Evolutionary conservation across 2,113 vertebrate species (phyloP).

Genomic region (Tautogolabrus adspersus): DNA sequence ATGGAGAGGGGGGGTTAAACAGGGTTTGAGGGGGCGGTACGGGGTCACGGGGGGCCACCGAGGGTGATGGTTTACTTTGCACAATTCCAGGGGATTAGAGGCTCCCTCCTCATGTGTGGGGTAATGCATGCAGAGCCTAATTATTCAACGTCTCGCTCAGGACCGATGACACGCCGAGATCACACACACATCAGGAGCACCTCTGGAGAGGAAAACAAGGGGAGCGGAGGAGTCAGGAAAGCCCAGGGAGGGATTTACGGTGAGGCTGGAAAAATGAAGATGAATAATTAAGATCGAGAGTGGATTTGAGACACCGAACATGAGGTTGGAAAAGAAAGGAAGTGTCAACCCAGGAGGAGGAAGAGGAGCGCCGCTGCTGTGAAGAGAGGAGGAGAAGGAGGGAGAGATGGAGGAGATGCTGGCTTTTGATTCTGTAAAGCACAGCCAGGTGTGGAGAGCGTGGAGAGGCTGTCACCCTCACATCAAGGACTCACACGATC

Average conservation of each 20-base stretch:
- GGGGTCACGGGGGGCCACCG: background rate
- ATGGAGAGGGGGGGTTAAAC: conserved; percentile 15
- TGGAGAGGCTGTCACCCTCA: conserved; percentile 27
- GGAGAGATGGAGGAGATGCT: conserved; percentile 1
- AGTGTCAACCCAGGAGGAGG: conserved; percentile 13
- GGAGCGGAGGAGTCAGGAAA: conserved; percentile 6
- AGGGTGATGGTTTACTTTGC: conserved; percentile 55
- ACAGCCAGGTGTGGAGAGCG: conserved; percentile 52
- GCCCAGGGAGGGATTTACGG: conserved; percentile 23
- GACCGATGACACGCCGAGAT: conserved; percentile 54
- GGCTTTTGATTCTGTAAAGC: conserved; percentile 45
- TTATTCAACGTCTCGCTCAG: conserved; percentile 56
- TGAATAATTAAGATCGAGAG: conserved; percentile 41
- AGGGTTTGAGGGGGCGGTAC: conserved; percentile 32
- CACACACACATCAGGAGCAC: conserved; percentile 36
- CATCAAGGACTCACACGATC: no score
- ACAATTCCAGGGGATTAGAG: conserved; percentile 60
- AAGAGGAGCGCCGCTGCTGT: conserved; percentile 26
- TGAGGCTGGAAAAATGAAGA: conserved; percentile 19
- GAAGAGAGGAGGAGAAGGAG: conserved; percentile 1
- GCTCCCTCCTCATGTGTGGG: conserved; percentile 21
- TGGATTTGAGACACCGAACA: conserved; percentile 34
- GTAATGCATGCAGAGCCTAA: conserved; percentile 40
- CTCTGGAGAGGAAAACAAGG: conserved; percentile 40
- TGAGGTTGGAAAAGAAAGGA: conserved; percentile 21